Evolutionary conservation across 1,140 invertebrate species (phyloP).

Genomic region (Ectropis grisescens): DNA sequence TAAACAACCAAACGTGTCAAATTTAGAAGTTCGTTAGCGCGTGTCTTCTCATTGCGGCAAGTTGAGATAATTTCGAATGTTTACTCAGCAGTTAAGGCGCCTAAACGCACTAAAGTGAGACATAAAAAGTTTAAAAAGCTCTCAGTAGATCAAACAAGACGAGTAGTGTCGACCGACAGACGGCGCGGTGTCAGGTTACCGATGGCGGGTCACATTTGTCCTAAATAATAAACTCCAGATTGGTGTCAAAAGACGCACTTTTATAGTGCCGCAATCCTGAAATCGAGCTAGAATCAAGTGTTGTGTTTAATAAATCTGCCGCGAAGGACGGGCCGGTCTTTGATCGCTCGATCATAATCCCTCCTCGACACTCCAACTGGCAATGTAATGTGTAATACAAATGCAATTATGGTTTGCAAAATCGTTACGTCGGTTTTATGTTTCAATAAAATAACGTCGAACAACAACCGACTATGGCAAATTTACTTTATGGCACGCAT

Average conservation of each 20-base stretch:
- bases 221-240: conserved; percentile 66
- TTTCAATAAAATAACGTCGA: no score
- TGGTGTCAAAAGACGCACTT: conserved; percentile 64
- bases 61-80: conserved; percentile 49
- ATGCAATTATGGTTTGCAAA: no score
- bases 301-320: conserved; percentile 56
- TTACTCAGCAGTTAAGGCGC: conserved; percentile 63
- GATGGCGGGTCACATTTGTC: conserved; percentile 54
- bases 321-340: conserved; percentile 32
- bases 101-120: conserved; percentile 61
- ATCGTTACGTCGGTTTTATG: no score
- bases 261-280: conserved; percentile 62
- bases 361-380: no score
- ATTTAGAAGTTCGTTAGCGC: no score
- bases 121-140: conserved; percentile 70
- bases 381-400: no score
- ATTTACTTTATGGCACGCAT: no score
- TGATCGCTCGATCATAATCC: conserved; percentile 27
- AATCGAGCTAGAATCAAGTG: conserved; percentile 17
- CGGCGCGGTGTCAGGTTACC: conserved; percentile 51
- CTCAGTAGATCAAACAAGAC: conserved; percentile 67
- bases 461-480: no score
- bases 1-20: no score
- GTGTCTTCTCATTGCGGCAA: no score
- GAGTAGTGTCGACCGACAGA: conserved; percentile 52